These are phyloP conservation scores for Acrocephalus scirpaceus DNA, from an alignment of 2,797 vertebrate species.

Conservation along the genomic window DNA sequence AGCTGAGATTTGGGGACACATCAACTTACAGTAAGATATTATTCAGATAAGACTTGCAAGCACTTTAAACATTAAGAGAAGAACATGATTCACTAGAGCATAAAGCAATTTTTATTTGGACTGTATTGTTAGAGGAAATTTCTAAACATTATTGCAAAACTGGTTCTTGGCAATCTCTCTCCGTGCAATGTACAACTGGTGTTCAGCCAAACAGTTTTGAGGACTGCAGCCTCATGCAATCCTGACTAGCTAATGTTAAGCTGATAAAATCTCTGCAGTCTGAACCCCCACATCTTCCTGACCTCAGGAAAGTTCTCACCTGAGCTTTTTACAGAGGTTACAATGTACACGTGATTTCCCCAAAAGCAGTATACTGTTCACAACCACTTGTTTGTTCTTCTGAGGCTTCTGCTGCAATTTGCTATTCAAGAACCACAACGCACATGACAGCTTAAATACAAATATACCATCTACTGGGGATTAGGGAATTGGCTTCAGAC, in stretches of 20 bases:
- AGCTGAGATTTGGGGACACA: background rate
- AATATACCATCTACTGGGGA: background rate
- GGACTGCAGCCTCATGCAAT: background rate
- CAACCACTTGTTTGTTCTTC: background rate
- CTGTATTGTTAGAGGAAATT: conserved; percentile 1
- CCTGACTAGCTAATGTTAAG: background rate
- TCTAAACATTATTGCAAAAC: conserved; percentile 54
- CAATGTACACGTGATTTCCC: background rate
- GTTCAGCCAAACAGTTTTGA: conserved; percentile 36
- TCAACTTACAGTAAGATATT: background rate
- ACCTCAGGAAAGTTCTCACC: background rate
- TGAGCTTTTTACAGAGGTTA: background rate
- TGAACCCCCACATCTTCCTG: background rate
- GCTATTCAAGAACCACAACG: background rate
- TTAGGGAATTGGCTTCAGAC: background rate
- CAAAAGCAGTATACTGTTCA: background rate
- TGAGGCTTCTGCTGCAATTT: background rate
- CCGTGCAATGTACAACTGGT: background rate
- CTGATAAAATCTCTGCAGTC: background rate
- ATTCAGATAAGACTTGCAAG: background rate
- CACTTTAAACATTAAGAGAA: background rate
- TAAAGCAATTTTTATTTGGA: background rate
- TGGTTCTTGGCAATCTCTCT: background rate
- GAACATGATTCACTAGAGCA: background rate
- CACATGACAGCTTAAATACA: background rate